Evolutionary conservation across 2,113 vertebrate genomes (phyloP).

Genomic region (cat (Felis catus)): F.catus_Fca126_mat1.0 CM031422.1:13524001-13524500

Average conservation of each 20-base stretch:
- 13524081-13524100: not conserved
- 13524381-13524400: not conserved
- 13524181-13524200: no score
- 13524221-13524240: no score
- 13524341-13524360: not conserved
- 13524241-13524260: no score
- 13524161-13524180: no score
- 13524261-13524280: no score
- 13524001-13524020: not conserved
- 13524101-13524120: not conserved
- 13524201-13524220: no score
- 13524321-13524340: not conserved
- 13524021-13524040: not conserved
- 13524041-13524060: not conserved
- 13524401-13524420: not conserved
- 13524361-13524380: not conserved
- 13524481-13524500: not conserved
- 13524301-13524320: no score
- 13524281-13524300: no score
- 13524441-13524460: not conserved
- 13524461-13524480: slow-evolving; percentile 36
- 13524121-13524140: no score
- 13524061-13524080: not conserved
- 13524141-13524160: no score
- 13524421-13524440: not conserved